These are phyloP conservation scores for Panthera leo DNA, from an alignment of 2,113 vertebrate genomes.

Conservation along the genomic window DNA sequence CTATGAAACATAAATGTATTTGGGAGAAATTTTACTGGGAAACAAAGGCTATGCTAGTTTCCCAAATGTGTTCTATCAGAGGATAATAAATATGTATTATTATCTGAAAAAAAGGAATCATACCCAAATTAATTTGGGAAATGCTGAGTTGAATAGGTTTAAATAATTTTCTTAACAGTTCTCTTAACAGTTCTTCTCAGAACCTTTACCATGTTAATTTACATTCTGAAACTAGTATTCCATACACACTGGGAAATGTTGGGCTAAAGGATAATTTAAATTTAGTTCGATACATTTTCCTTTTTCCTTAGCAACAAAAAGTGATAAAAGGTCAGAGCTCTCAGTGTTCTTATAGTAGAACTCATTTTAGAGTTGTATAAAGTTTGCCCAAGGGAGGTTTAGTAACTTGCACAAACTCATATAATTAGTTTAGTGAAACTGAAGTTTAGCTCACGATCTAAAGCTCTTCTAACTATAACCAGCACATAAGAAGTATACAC, in stretches of 20 bases:
- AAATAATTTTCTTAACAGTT: not conserved
- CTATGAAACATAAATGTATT: not conserved
- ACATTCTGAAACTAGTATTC: not conserved
- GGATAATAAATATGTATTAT: not conserved
- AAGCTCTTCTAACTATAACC: not conserved
- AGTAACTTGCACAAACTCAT: not conserved
- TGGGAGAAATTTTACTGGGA: not conserved
- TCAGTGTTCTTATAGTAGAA: not conserved
- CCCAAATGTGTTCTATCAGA: not conserved
- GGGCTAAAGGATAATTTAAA: not conserved
- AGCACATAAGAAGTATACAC: not conserved
- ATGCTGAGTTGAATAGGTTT: not conserved
- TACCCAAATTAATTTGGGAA: conserved; percentile 12
- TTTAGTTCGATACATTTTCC: not conserved
- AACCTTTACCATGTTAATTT: not conserved
- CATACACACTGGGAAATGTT: not conserved
- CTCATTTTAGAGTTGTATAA: not conserved
- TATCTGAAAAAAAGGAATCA: conserved; percentile 3
- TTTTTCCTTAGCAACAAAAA: conserved; percentile 25
- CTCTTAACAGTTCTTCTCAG: not conserved
- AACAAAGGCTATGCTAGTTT: not conserved
- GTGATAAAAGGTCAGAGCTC: not conserved
- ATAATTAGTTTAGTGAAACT: not conserved
- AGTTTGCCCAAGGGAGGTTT: not conserved
- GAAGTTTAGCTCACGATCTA: not conserved